Percentiles rank a stretch among this genome's conserved stretches.
Evolutionary conservation across 2,113 vertebrate species (phyloP).

Genomic region (Tauraco erythrolophus): DNA sequence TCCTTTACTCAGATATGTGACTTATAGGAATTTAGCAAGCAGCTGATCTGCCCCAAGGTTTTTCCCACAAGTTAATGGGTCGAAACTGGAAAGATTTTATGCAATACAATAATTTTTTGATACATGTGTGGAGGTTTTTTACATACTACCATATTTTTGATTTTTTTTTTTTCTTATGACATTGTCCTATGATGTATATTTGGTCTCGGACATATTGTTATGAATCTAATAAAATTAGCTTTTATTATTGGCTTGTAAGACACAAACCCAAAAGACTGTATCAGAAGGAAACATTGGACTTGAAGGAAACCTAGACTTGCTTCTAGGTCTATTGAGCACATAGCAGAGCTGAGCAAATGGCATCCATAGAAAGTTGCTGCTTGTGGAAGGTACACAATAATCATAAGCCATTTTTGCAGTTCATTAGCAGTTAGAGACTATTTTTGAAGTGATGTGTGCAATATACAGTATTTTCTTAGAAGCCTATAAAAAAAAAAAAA

Average conservation of each 20-base stretch:
- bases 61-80: neutral
- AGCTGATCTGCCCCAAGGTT: neutral
- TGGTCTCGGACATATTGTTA: neutral
- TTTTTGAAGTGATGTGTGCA: neutral
- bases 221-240: neutral
- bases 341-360: neutral
- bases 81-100: neutral
- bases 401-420: neutral
- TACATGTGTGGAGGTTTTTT: neutral
- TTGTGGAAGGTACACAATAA: neutral
- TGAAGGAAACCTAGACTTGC: no score
- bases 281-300: neutral
- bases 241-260: neutral
- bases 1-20: neutral
- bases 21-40: neutral
- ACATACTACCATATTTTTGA: no score
- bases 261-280: rapidly evolving
- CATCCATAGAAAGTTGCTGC: neutral
- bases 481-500: neutral
- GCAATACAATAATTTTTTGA: neutral
- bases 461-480: neutral
- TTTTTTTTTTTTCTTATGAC: neutral
- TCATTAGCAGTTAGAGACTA: neutral
- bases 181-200: neutral
- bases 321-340: neutral